Percentiles rank a stretch among this genome's conserved stretches.
phyloP scores from a whole-genome alignment of 2,888 invertebrate species.

The Drosophila birchii region DNA sequence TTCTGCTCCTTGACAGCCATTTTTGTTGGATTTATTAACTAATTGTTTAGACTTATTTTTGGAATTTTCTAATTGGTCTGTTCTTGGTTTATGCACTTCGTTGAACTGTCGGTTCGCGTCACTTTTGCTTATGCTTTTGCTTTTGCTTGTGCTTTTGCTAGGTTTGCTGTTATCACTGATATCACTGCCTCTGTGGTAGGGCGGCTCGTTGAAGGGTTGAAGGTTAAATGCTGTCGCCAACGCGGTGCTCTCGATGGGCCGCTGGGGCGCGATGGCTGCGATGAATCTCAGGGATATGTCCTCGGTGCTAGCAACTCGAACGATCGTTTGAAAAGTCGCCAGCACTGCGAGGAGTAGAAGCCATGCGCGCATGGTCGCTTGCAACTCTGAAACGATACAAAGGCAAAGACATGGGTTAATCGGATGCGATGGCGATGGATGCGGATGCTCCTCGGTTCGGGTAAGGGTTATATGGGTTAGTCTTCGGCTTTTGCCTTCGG shows the following conservation, averaged over 20 bases:
- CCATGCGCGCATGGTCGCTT: slow-evolving; percentile 86
- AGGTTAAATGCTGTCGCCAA: slow-evolving; percentile 67
- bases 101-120: slow-evolving; percentile 70
- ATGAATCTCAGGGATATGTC: slow-evolving; percentile 83
- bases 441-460: slow-evolving; percentile 15
- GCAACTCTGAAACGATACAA: slow-evolving; percentile 85
- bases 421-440: slow-evolving; percentile 38
- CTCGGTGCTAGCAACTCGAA: slow-evolving; percentile 85
- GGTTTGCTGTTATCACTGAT: slow-evolving; percentile 58
- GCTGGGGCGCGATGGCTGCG: slow-evolving; percentile 76
- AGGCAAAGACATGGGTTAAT: slow-evolving; percentile 77
- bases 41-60: slow-evolving; percentile 66
- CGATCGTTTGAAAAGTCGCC: slow-evolving; percentile 85
- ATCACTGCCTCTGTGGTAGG: slow-evolving; percentile 54
- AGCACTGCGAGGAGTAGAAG: slow-evolving; percentile 85
- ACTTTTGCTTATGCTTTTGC: slow-evolving; percentile 62
- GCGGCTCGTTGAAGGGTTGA: slow-evolving; percentile 65
- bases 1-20: slow-evolving; percentile 48
- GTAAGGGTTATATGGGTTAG: slow-evolving; percentile 2
- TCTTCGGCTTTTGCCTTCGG: slow-evolving; percentile 5
- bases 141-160: slow-evolving; percentile 43
- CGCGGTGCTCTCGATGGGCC: slow-evolving; percentile 52
- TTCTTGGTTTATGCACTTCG: slow-evolving; percentile 76
- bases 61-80: slow-evolving; percentile 81
- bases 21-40: slow-evolving; percentile 48